Percentiles rank a stretch among this genome's conserved stretches.
Conservation (phyloP, 2,888 invertebrate species). For the Trachelus iudaicus region DNA sequence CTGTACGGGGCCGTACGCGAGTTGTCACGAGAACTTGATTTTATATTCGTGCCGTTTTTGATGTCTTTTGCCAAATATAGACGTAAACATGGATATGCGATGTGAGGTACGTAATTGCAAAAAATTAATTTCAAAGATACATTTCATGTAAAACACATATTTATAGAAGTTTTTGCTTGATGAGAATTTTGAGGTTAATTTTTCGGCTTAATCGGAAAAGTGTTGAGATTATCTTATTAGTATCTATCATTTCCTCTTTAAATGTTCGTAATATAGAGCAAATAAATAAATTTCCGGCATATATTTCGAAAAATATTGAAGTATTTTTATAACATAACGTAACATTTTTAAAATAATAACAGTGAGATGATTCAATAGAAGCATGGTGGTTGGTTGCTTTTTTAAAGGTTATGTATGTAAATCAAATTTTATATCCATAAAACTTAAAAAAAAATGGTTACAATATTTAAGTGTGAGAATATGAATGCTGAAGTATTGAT, state of each 20-base stretch:
- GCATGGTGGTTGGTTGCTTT: background rate
- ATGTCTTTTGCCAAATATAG: slow-evolving; percentile 46
- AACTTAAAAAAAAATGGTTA: background rate
- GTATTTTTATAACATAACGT: no score
- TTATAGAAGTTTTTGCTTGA: slow-evolving; percentile 27
- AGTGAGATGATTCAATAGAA: background rate
- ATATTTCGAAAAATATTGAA: no score
- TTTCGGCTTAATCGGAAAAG: no score
- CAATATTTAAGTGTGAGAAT: no score
- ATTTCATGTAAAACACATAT: background rate
- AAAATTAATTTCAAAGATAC: slow-evolving; percentile 15
- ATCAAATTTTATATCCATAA: background rate
- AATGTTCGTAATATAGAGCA: no score
- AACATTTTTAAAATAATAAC: background rate
- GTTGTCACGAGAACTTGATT: slow-evolving; percentile 23
- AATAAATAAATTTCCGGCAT: no score
- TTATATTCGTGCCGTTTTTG: slow-evolving; percentile 44
- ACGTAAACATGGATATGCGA: slow-evolving; percentile 48
- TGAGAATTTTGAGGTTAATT: no score
- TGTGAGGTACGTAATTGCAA: slow-evolving; percentile 39
- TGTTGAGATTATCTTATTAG: no score
- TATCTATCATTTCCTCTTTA: no score
- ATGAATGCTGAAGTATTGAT: background rate
- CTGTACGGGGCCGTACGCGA: no score
- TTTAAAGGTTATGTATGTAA: background rate